Evolutionary conservation across 2,888 invertebrate genomes (phyloP).

Genomic region (Cerastis rubricosa): DNA sequence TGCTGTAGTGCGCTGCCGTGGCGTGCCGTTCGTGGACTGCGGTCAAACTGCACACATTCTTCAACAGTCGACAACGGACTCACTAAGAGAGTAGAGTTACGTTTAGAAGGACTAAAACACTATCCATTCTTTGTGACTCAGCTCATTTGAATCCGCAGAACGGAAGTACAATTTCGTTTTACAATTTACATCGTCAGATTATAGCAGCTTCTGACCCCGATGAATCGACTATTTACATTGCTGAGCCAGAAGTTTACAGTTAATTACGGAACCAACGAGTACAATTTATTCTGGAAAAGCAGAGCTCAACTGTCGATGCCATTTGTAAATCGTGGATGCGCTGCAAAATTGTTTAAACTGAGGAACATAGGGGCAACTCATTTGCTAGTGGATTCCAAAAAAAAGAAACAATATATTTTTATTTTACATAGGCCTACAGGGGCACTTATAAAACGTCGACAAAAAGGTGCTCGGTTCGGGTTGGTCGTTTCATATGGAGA

Average conservation of each 20-base stretch:
- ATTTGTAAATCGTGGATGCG: slow-evolving; percentile 25
- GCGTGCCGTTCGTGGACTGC: slow-evolving; percentile 80
- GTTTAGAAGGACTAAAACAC: slow-evolving; percentile 54
- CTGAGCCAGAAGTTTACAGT: slow-evolving; percentile 65
- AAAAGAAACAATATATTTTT: no score
- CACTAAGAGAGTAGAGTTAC: slow-evolving; percentile 60
- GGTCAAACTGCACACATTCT: slow-evolving; percentile 75
- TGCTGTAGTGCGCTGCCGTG: slow-evolving; percentile 50
- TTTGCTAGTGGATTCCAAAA: not conserved
- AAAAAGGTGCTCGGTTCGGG: no score
- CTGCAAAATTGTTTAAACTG: slow-evolving; percentile 21
- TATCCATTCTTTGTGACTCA: slow-evolving; percentile 51
- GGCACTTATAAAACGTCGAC: no score
- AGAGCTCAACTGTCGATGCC: slow-evolving; percentile 18
- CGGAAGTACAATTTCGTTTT: slow-evolving; percentile 45
- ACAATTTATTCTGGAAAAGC: slow-evolving; percentile 64
- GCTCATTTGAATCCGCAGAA: slow-evolving; percentile 46
- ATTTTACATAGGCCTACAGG: no score
- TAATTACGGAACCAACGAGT: slow-evolving; percentile 70
- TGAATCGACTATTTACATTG: slow-evolving; percentile 66
- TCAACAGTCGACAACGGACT: slow-evolving; percentile 60
- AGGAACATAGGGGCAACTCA: not conserved
- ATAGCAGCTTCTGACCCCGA: slow-evolving; percentile 65
- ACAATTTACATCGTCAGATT: slow-evolving; percentile 38
- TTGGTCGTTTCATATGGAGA: no score